A percentile compares a stretch with the other conserved stretches of the same genome.
Conservation (phyloP, 1,140 invertebrate species). For the Drosophila ambigua region DNA sequence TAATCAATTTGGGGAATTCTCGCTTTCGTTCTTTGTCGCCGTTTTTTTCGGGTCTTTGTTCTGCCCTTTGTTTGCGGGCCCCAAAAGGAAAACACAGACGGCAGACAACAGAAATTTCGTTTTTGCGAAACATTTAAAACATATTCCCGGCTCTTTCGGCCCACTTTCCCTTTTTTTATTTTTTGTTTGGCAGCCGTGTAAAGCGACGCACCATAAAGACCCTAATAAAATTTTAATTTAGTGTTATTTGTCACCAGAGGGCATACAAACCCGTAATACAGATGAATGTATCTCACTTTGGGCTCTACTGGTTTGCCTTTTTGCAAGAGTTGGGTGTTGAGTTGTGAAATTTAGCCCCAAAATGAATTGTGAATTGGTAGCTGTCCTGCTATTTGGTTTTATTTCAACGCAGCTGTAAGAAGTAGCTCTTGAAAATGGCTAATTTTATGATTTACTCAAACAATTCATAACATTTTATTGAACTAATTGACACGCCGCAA, state of each 20-base stretch:
- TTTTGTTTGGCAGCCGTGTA: conserved; percentile 45
- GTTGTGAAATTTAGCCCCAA: conserved; percentile 30
- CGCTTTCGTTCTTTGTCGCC: conserved; percentile 48
- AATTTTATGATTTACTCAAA: conserved; percentile 9
- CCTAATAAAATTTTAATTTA: conserved; percentile 83
- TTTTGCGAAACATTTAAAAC: conserved; percentile 73
- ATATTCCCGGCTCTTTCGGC: conserved; percentile 58
- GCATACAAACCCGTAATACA: conserved; percentile 27
- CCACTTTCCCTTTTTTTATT: conserved; percentile 20
- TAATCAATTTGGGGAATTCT: conserved; percentile 81
- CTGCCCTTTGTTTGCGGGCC: conserved; percentile 50
- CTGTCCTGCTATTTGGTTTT: not conserved
- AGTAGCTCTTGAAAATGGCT: not conserved
- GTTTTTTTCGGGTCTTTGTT: conserved; percentile 25
- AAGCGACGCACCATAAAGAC: conserved; percentile 76
- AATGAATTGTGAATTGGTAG: conserved; percentile 24
- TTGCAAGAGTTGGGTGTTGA: conserved; percentile 37
- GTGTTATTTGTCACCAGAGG: conserved; percentile 80
- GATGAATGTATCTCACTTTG: conserved; percentile 50
- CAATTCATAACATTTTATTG: conserved; percentile 54
- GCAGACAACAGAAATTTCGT: conserved; percentile 38
- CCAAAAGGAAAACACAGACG: conserved; percentile 59
- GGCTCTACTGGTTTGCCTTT: conserved; percentile 31
- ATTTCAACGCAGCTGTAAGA: not conserved
- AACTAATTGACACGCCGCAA: conserved; percentile 69